Evolutionary conservation across 2,113 vertebrate genomes (phyloP), one percentile per base, ranked within the genome.

Genomic region (Carassius auratus): DNA sequence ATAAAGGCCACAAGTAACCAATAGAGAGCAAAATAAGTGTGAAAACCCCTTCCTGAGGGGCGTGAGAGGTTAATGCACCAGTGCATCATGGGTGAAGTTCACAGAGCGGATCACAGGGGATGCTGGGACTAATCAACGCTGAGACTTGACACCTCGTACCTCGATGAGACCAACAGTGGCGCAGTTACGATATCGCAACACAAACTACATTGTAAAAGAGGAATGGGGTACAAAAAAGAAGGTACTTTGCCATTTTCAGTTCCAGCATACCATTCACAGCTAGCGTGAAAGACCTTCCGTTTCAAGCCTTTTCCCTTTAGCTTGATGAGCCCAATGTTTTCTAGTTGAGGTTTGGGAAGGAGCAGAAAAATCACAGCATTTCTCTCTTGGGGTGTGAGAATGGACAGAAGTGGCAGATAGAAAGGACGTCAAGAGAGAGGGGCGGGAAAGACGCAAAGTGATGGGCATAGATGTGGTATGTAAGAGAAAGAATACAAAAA

Each of bases 281-380:
- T 96, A 94, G 95, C 94, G 92, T 94, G 95, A 94, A 96, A 95
- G 92, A 96, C 94, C 94, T 96, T 97, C 96, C 95, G 93, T 93
- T 93, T 97, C 92, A 97, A 95, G 92, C 95, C 96, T 92, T 95
- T 95, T 91, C 96, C 96, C 92, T 97, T 97, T 96, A 96, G 95
- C 92, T 96, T 97, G 93, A 96, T 95, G 92, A 95, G 95, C 94
- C 96, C 96, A 93, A 96, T 95, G 95, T 92, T 95, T 96, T 97
- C 97, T 96, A 96, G 90, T 89, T 95, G 96, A 95, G 95, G 94
- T 94, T 97, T 97, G 94, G 96, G 96, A 92, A 96, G 96, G 94
- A 96, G 96, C 90, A 96, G 94, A 96, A 94, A 97, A 95, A 97
- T 93, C 91, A 93, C 94, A 95, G 95, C 96, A 92, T 96, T 95